phyloP scores from a whole-genome alignment of 2,797 vertebrate species.

The Pantherophis alleghaniensis region DNA sequence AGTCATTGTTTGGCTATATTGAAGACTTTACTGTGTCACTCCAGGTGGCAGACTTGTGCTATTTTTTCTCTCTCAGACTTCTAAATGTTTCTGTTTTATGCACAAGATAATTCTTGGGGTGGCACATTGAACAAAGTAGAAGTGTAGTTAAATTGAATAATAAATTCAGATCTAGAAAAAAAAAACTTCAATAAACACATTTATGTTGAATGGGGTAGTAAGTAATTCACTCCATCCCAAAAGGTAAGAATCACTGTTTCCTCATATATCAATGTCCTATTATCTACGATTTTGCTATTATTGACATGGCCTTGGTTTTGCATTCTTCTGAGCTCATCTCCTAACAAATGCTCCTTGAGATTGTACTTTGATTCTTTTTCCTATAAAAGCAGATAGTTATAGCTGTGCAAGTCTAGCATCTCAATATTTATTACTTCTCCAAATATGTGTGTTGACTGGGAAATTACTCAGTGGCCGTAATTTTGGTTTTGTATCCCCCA shows the following conservation, averaged over 20 bases:
- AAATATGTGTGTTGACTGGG: not conserved
- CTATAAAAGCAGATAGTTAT: not conserved
- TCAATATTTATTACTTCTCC: not conserved
- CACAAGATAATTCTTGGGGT: not conserved
- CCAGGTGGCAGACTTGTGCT: not conserved
- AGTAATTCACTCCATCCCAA: not conserved
- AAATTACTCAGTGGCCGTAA: not conserved
- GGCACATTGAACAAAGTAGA: not conserved
- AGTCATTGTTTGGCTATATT: not conserved
- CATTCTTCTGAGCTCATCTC: not conserved
- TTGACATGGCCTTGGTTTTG: not conserved
- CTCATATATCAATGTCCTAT: not conserved
- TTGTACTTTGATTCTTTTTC: not conserved
- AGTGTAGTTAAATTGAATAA: not conserved
- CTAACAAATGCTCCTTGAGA: not conserved
- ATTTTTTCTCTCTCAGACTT: not conserved
- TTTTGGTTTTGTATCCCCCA: not conserved
- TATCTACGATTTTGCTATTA: not conserved
- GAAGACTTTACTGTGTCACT: not conserved
- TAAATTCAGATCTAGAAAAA: not conserved
- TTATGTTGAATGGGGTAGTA: not conserved
- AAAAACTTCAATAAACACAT: not conserved
- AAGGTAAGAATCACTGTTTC: not conserved
- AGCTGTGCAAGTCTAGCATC: not conserved
- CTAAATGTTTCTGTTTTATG: not conserved